phyloP scores from a whole-genome alignment of 2,888 invertebrate genomes.

The Axea sp. region DNA sequence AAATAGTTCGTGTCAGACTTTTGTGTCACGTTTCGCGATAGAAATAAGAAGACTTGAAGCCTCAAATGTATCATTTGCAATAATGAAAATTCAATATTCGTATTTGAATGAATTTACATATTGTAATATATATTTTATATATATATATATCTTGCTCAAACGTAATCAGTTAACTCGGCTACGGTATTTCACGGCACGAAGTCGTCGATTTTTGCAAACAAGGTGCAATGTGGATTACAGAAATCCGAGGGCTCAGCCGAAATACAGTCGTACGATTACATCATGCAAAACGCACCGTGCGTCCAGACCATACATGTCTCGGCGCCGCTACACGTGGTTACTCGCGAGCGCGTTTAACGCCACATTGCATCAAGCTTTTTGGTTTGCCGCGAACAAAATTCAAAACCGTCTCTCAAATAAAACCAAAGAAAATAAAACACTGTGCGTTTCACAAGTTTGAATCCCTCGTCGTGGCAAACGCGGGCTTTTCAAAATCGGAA shows the following conservation, averaged over 20 bases:
- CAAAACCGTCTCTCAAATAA: too few species aligned
- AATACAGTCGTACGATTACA: conserved; percentile 40
- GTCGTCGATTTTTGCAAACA: neutral
- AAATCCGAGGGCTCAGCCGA: conserved; percentile 17
- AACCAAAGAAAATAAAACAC: too few species aligned
- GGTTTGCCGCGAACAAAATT: neutral
- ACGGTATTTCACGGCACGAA: neutral
- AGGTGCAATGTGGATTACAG: too few species aligned
- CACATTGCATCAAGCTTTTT: conserved; percentile 6
- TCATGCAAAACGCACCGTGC: conserved; percentile 26
- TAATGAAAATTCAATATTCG: conserved; percentile 32
- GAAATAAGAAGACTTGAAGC: conserved; percentile 4
- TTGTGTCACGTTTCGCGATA: neutral
- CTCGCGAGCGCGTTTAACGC: conserved; percentile 7
- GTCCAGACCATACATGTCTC: conserved; percentile 57
- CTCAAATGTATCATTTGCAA: conserved; percentile 17
- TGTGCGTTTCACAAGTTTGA: too few species aligned
- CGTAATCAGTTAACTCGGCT: neutral
- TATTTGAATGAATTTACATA: conserved; percentile 28
- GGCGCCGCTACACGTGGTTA: conserved; percentile 54
- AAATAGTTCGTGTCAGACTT: too few species aligned
- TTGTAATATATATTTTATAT: too few species aligned
- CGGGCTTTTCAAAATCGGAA: conserved; percentile 6
- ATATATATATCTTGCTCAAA: too few species aligned
- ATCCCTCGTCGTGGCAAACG: neutral